Evolutionary conservation across 1,140 invertebrate species (phyloP).

Genomic region (Drosophila hydei): DNA sequence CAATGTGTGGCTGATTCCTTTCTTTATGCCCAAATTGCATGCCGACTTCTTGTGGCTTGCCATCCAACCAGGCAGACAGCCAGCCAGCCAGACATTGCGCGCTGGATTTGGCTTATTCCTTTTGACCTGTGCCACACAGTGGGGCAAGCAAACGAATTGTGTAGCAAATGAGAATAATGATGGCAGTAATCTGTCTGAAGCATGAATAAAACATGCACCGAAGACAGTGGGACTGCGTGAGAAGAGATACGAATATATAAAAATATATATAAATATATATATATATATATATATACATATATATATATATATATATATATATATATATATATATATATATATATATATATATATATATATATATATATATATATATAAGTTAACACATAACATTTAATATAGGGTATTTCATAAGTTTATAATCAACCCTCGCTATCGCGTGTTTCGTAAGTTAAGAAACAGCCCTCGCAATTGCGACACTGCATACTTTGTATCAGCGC

Average conservation of each 20-base stretch:
- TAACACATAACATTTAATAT: no score
- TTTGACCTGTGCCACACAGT: constrained; percentile 32
- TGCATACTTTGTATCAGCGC: no score
- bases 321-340: neutral
- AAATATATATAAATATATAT: neutral
- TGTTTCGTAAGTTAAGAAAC: no score
- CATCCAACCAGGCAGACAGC: neutral
- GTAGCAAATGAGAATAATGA: neutral
- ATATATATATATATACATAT: neutral
- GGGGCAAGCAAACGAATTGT: neutral
- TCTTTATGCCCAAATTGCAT: constrained; percentile 63
- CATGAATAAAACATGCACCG: neutral
- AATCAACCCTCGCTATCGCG: no score
- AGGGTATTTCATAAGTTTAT: no score
- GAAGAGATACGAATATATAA: neutral
- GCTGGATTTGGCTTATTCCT: constrained; percentile 24
- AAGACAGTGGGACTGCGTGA: neutral
- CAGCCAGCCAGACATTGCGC: constrained; percentile 2
- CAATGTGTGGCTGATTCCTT: constrained; percentile 13
- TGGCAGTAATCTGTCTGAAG: neutral
- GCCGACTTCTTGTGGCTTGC: constrained; percentile 53
- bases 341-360: neutral
- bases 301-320: neutral
- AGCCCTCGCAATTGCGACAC: no score
- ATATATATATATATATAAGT: neutral